These are phyloP conservation scores for Ibycter americanus DNA, from an alignment of 2,797 vertebrate species.

Conservation along the genomic window DNA sequence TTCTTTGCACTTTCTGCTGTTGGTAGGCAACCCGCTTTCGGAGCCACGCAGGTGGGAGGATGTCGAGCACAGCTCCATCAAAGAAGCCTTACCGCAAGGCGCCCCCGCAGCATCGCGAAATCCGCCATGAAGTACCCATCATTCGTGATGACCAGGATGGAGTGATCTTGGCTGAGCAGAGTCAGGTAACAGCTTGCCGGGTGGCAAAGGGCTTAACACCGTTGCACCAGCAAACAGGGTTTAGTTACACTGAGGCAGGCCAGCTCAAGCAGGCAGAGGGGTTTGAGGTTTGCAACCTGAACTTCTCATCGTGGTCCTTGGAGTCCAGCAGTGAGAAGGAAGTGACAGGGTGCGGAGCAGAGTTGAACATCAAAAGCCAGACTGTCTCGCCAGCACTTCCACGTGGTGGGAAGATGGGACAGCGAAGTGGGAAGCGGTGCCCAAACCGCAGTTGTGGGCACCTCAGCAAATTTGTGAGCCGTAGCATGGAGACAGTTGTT, in stretches of 20 bases:
- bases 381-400: conserved; percentile 1
- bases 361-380: conserved; percentile 36
- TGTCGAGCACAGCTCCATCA: conserved; percentile 85
- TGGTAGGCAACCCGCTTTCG: conserved; percentile 38
- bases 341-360: conserved; percentile 51
- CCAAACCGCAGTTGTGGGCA: not conserved
- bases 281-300: conserved; percentile 62
- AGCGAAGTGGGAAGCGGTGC: conserved; percentile 41
- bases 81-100: conserved; percentile 98
- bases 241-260: conserved; percentile 64
- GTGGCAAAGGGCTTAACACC: conserved; percentile 65
- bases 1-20: conserved; percentile 59
- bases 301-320: conserved; percentile 71
- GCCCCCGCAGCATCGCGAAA: conserved; percentile 93
- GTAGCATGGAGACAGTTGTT: conserved; percentile 69
- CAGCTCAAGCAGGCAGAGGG: conserved; percentile 38
- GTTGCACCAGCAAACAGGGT: conserved; percentile 61
- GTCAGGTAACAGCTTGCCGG: conserved; percentile 80
- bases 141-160: conserved; percentile 80
- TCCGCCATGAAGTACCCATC: conserved; percentile 79
- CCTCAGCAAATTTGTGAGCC: conserved; percentile 64
- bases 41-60: conserved; percentile 70
- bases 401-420: conserved; percentile 47
- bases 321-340: conserved; percentile 83
- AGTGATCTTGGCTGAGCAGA: conserved; percentile 73